phyloP scores from a whole-genome alignment of 2,888 invertebrate genomes.

The Dolichopus griseipennis region DNA sequence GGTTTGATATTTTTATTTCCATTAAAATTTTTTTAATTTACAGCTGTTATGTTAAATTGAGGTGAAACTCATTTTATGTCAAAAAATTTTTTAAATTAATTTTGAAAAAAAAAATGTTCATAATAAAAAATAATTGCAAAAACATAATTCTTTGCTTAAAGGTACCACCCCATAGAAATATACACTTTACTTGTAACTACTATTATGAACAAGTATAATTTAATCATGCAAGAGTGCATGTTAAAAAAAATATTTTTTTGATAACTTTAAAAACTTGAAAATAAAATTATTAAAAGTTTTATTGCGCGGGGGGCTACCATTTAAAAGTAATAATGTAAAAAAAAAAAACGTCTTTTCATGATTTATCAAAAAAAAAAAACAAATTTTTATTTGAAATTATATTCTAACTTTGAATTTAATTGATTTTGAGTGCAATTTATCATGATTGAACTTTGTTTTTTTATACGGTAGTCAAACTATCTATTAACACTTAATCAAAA shows the following conservation, averaged over 20 bases:
- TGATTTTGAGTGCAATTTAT: neutral
- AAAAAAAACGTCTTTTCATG: too few species aligned
- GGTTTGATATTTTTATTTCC: too few species aligned
- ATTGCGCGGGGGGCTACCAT: neutral
- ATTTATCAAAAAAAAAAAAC: neutral
- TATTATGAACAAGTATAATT: neutral
- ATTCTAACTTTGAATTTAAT: neutral
- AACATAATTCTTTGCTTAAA: neutral
- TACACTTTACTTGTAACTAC: too few species aligned
- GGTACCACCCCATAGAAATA: neutral
- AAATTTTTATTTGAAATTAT: neutral
- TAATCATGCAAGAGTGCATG: slow-evolving; percentile 4
- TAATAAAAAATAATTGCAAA: too few species aligned
- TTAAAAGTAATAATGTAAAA: neutral
- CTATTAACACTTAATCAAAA: too few species aligned
- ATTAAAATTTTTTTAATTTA: too few species aligned
- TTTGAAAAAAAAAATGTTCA: too few species aligned
- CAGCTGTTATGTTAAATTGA: too few species aligned
- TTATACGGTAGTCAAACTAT: too few species aligned
- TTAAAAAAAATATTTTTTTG: neutral
- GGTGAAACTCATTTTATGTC: too few species aligned
- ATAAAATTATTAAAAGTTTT: neutral
- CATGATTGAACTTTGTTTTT: neutral
- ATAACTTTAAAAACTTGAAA: neutral
- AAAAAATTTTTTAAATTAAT: too few species aligned